Conservation (phyloP, 2,113 vertebrate genomes). For the Marcusenius ussheri region DNA sequence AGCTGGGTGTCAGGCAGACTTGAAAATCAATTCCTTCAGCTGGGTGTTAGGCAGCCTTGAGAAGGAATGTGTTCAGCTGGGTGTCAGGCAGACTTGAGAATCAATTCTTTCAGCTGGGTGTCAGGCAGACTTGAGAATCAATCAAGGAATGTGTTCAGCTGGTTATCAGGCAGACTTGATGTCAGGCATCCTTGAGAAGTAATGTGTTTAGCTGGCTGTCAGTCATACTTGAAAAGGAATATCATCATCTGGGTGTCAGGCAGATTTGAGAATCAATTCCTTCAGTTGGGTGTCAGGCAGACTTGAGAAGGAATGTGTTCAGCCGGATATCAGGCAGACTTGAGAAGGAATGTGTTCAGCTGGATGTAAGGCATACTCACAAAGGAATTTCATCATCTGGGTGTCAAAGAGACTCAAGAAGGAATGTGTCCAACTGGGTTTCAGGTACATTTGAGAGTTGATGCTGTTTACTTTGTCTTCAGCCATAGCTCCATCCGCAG, state of each 20-base stretch:
- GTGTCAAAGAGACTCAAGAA: not conserved
- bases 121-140: constrained; percentile 30
- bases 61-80: not conserved
- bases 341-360: not conserved
- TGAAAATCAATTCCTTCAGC: not conserved
- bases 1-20: constrained; percentile 52
- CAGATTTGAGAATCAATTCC: no score
- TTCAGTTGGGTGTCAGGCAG: not conserved
- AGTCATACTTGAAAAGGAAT: not conserved
- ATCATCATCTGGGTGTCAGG: not conserved
- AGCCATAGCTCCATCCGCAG: constrained; percentile 92
- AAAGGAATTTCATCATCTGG: not conserved
- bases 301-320: not conserved
- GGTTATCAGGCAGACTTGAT: not conserved
- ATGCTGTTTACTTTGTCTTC: constrained; percentile 40
- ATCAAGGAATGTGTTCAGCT: no score
- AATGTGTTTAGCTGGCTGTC: not conserved
- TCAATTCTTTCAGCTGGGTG: not conserved
- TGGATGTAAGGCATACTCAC: not conserved
- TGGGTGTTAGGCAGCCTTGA: fast-evolving
- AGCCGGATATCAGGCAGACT: not conserved
- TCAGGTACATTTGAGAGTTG: not conserved
- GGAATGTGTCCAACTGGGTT: not conserved
- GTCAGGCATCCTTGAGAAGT: not conserved
- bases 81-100: not conserved